Evolutionary conservation across 2,113 vertebrate genomes (phyloP), one percentile per base, ranked within the genome.

Genomic region (Pteronura brasiliensis): DNA sequence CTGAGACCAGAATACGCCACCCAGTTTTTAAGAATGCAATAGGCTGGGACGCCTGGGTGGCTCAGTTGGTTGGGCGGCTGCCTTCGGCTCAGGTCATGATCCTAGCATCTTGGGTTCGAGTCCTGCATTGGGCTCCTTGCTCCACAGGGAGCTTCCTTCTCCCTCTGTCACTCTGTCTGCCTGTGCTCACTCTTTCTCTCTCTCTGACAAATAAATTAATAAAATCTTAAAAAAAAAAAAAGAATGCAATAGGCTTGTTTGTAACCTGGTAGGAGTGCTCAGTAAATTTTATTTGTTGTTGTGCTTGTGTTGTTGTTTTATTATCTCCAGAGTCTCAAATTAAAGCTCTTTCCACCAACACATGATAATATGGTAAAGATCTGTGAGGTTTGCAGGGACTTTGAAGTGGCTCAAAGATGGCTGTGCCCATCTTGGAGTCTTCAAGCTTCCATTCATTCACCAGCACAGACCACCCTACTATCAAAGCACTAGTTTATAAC

Each of bases 401-500:
- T 18, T 18, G 31, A 36, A 42, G n/a, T 6, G 3, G 72, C 57
- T 23, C 84, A 42, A 7, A 39, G 44, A 1, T 20, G 5, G 29
- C 6, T 7, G 14, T 25, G 21, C 1, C 44, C 3, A 3, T 7
- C n/a, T 13, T 31, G n/a, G 12, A 15, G 25, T 27, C 21, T 42
- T 18, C 11, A 29, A 11, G 18, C 49, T 14, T 14, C 6, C 44
- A 15, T 39, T 63, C 39, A 13, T 36, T 39, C 10, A 12, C 11
- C 15, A 29, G 47, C 27, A n/a, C 12, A 57, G 85, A 29, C 52
- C 0, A 1, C 18, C 34, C 18, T 15, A 23, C 4, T 36, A 0
- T 27, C 20, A 7, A 7, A 34, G 4, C 23, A 5, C 1, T 4
- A 36, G 44, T 13, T 34, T 8, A 3, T 13, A 23, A 34, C 3